Evolutionary conservation across 2,797 vertebrate genomes (phyloP), one percentile per base, ranked within the genome.

Genomic region (Delichon dasypus): DNA sequence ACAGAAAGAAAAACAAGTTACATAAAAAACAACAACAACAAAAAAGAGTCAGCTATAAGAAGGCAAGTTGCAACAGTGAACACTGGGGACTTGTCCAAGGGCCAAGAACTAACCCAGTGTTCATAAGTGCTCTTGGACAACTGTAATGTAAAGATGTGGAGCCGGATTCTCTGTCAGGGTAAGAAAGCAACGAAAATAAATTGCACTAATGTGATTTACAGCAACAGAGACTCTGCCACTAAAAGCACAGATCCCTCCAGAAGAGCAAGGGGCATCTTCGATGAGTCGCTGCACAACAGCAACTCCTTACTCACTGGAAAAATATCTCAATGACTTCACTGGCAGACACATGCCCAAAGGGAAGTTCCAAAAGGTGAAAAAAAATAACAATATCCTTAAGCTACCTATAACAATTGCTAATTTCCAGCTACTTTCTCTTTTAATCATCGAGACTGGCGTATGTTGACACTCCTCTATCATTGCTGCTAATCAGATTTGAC

Each of bases 401-500:
- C 80, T 95, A 94, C 86, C 95, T 91, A 16, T 87, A 94, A 93
- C 91, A 94, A 92, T 90, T 93, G 55, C 91, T 96, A 94, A 97
- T 95, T 96, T 96, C 95, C 94, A 96, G 85, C 64, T 93, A 87
- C 85, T 91, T 81, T 74, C 44, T 85, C 87, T 95, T 89, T 95
- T 91, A 92, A 96, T 94, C 93, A 90, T 84, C 4, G 2, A 91
- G 94, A 88, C 85, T 67, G 83, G 88, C 0, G 1, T 79, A 82
- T 93, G 83, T 93, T 96, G 95, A 95, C 94, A 82, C 67, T 91
- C 53, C 80, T 82, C 94, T 94, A 95, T 93, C 83, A 2, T 21
- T 85, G 80, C 64, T 93, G 47, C 68, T 93, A 74, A 96, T 94
- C 96, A 94, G 89, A 88, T 76, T 73, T 79, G 6, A 79, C 80